Evolutionary conservation across 2,888 invertebrate species (phyloP), one percentile per base, ranked within the genome.

Genomic region (Acleris holmiana): DNA sequence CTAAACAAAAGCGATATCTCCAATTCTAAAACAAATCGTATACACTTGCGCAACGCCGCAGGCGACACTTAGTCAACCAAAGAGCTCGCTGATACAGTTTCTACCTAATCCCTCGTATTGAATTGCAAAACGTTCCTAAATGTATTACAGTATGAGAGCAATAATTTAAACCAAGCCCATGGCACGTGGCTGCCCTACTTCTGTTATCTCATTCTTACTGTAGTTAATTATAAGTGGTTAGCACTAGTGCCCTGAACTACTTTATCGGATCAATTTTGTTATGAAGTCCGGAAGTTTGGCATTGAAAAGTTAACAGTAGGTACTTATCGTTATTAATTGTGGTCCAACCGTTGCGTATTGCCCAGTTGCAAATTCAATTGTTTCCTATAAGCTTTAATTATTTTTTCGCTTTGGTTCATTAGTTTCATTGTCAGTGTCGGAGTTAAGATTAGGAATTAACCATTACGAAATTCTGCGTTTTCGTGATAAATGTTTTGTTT

Each of bases 101-200:
- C 61, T 47, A 61, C 61, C 61, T 41, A 66, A 65, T 65, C 66
- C 44, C 47, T n/a, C 35, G 55, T 60, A 55, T 69, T 64, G 65
- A 68, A 69, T 74, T 74, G 69, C 73, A 69, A 73, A 73, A 74
- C 67, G 54, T 66, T 61, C 67, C 68, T 69, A 72, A 61, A 70
- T 68, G 61, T 3, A 55, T 19, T 41, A 15, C 41, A 15, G 17
- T 44, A 35, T 59, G 61, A 46, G 64, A 70, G 62, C 61, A 51
- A 59, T 66, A 68, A 67, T 67, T 68, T 68, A 68, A 68, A 62
- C 63, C 67, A 64, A 68, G 66, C 68, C 67, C 70, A 63, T 67
- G 69, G 76, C 77, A 76, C 80, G 80, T 77, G 80, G 70, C 68
- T 70, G 74, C 68, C 71, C 74, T 73, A 76, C 63, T 71, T 67